Base-by-base conservation (phyloP, 1,140 invertebrate species). In the Drosophila aff. region DNA sequence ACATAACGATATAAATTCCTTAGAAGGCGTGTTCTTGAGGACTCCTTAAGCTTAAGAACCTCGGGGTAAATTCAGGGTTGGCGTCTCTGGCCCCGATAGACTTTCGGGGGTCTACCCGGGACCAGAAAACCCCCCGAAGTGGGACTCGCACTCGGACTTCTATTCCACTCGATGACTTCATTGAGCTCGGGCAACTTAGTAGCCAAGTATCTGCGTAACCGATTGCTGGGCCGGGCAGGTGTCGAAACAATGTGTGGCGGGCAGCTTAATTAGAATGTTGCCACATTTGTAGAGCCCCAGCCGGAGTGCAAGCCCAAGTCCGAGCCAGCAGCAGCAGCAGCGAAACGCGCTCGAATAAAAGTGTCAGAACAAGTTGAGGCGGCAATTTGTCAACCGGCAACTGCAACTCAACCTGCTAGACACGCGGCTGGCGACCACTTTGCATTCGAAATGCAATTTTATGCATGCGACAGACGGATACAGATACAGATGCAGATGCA, bases 191-290 rank as follows among this genome's bases (percentile, higher is more conserved):
- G 47, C 26, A 41, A 23, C 18, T 23, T 2, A 26, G 21, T 68
- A 21, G 23, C 16, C 44, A 2, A 26, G 21, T 69, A 28, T 38
- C 16, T 46, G 31, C 26, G 38, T 53, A 18, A 23, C 44, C 49
- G 47, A 52, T 38, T 55, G 26, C 67, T 68, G 76, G 69, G 63
- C 63, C 58, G 23, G 67, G 68, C 84, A 79, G 84, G 84, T 89
- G 84, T 90, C 85, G 84, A 89, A 89, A 89, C 85, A 89, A 89
- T 89, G 85, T 89, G 72, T 84, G 78, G 77, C 68, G 77, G 74
- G 74, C 84, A 87, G 82, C 87, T 89, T 79, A 81, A 87, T 87
- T 87, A 87, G 83, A 87, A 87, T 87, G 83, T 87, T 87, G 83
- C 84, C 84, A 89, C 83, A 87, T 87, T 83, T 78, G 79, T 76